phyloP scores from a whole-genome alignment of 2,888 invertebrate genomes.

The Chelonus formosanus region DNA sequence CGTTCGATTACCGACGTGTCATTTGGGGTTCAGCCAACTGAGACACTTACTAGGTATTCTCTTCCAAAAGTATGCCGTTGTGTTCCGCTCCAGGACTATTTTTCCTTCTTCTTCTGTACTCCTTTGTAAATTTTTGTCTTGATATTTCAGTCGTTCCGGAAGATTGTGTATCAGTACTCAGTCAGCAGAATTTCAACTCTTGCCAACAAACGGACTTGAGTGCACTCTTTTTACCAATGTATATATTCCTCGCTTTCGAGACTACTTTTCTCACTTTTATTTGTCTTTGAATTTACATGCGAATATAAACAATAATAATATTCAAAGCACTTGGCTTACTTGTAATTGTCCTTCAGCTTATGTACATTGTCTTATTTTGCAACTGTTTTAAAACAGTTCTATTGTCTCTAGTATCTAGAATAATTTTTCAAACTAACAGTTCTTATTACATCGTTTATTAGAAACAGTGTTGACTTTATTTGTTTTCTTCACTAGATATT shows the following conservation, averaged over 20 bases:
- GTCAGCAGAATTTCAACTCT: slow-evolving; percentile 42
- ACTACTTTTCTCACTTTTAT: too few species aligned
- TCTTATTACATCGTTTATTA: too few species aligned
- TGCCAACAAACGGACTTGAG: slow-evolving; percentile 33
- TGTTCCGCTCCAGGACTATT: not conserved
- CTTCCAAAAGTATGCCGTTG: not conserved
- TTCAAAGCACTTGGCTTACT: too few species aligned
- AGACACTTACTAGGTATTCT: slow-evolving; percentile 31
- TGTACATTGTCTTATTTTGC: too few species aligned
- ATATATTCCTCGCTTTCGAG: not conserved
- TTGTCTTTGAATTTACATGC: too few species aligned
- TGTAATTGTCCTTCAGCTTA: too few species aligned
- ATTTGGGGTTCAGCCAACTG: slow-evolving; percentile 42
- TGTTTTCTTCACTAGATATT: too few species aligned
- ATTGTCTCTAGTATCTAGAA: too few species aligned
- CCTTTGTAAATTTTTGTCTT: slow-evolving; percentile 42
- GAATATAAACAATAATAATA: too few species aligned
- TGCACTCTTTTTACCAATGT: slow-evolving; percentile 6
- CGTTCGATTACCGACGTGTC: slow-evolving; percentile 47
- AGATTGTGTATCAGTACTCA: slow-evolving; percentile 44
- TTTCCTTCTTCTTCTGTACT: not conserved
- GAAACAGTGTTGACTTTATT: too few species aligned
- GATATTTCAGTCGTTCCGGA: slow-evolving; percentile 39
- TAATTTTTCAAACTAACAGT: too few species aligned
- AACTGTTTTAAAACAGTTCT: too few species aligned